phyloP scores from a whole-genome alignment of 2,888 invertebrate genomes.

The Notodonta ziczac region DNA sequence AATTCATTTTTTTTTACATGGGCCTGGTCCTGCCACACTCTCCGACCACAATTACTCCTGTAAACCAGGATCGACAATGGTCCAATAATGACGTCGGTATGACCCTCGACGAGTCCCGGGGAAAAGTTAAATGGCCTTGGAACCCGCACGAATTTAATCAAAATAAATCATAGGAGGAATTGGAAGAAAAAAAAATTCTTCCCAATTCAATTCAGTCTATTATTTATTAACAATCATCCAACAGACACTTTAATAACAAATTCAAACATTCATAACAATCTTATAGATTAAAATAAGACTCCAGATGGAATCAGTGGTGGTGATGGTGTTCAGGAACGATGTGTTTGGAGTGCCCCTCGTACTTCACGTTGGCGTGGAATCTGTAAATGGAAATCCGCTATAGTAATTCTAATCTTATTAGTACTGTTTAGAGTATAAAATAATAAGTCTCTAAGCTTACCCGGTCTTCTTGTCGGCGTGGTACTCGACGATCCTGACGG shows the following conservation, averaged over 20 bases:
- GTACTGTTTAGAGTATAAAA: background rate
- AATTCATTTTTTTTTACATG: no score
- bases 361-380: constrained; percentile 39
- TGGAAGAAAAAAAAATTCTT: no score
- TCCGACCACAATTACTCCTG: no score
- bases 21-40: no score
- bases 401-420: background rate
- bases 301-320: constrained; percentile 21
- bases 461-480: constrained; percentile 61
- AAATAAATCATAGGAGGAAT: no score
- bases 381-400: constrained; percentile 11
- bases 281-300: constrained; percentile 1
- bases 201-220: no score
- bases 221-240: background rate
- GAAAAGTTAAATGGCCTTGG: no score
- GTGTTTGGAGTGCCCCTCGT: constrained; percentile 39
- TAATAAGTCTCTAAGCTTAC: constrained; percentile 21
- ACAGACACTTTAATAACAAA: background rate
- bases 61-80: no score
- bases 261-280: constrained; percentile 3
- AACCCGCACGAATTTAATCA: no score
- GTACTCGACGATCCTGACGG: constrained; percentile 76
- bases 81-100: no score
- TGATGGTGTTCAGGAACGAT: constrained; percentile 36
- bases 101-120: no score